Conservation (phyloP, 1,140 invertebrate genomes). For the Brachionus koreanus region DNA sequence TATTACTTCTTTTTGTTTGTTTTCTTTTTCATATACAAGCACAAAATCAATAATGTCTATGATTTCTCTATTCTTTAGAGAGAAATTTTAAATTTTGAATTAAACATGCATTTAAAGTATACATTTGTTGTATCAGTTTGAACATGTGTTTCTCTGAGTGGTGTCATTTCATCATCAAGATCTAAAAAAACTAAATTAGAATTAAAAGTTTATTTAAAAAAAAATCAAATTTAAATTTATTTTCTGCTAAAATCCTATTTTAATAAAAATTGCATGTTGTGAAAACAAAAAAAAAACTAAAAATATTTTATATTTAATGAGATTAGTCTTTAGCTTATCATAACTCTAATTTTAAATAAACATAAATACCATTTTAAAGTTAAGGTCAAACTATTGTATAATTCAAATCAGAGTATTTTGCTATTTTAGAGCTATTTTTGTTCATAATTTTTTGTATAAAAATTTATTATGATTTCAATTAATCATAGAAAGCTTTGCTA, state of each 20-base stretch:
- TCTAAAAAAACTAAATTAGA: neutral
- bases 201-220: neutral
- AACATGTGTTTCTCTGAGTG: neutral
- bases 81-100: neutral
- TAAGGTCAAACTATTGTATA: too few relatives aligned
- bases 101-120: neutral
- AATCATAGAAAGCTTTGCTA: neutral
- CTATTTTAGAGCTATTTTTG: neutral
- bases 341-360: too few relatives aligned
- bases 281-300: too few relatives aligned
- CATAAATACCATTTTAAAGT: too few relatives aligned
- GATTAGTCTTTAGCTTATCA: too few relatives aligned
- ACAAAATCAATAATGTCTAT: slow-evolving; percentile 33
- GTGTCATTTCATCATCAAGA: slow-evolving; percentile 7
- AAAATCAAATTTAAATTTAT: neutral
- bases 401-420: neutral
- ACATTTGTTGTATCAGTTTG: neutral
- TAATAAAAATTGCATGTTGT: too few relatives aligned
- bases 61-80: neutral
- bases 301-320: too few relatives aligned
- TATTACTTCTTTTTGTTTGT: neutral
- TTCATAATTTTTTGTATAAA: neutral
- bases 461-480: neutral
- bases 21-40: slow-evolving; percentile 32
- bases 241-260: too few relatives aligned